phyloP scores from a whole-genome alignment of 2,888 invertebrate genomes.

The Onthophagus sagittarius region DNA sequence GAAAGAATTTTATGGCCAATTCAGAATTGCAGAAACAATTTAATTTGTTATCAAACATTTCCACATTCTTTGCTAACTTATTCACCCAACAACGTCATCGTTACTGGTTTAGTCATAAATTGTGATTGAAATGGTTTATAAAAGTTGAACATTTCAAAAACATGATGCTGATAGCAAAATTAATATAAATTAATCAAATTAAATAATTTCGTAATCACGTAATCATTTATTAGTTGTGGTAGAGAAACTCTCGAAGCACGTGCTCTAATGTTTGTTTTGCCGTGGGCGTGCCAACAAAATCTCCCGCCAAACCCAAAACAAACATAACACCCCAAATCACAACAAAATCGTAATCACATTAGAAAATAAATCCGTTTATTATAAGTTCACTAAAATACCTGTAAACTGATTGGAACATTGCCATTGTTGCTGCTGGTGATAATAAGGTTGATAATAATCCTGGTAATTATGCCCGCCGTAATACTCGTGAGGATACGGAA shows the following conservation, averaged over 20 bases:
- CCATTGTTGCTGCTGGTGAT: constrained; percentile 39
- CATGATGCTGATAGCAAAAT: no score
- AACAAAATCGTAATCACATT: not conserved
- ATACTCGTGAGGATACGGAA: constrained; percentile 40
- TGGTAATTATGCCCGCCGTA: constrained; percentile 32
- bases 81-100: no score
- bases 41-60: not conserved
- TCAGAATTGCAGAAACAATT: not conserved
- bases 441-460: constrained; percentile 37
- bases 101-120: no score
- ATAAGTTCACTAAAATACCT: constrained; percentile 39
- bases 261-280: not conserved
- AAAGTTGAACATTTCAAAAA: no score
- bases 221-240: not conserved
- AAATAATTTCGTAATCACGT: no score
- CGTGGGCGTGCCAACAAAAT: not conserved
- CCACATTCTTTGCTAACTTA: no score
- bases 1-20: no score
- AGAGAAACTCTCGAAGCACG: not conserved
- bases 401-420: constrained; percentile 40
- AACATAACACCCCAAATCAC: not conserved
- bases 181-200: no score
- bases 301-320: not conserved
- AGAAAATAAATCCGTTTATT: constrained; percentile 1
- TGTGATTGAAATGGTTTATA: no score